Base-by-base conservation (phyloP, 2,797 vertebrate genomes). In the Mormyrops boulengeri region DNA sequence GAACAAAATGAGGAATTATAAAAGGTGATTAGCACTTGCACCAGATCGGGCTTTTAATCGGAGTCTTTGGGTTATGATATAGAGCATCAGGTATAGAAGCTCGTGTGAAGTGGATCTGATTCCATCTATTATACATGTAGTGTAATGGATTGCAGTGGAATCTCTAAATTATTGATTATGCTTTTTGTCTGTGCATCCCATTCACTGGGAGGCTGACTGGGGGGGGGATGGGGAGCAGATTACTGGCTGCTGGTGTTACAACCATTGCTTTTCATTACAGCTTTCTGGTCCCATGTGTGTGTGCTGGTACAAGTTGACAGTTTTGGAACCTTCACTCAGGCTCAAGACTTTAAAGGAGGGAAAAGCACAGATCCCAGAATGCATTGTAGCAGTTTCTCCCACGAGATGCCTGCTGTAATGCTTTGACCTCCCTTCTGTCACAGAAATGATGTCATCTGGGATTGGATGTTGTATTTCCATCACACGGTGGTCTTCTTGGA, bases 61-160 rank as follows among this genome's bases (percentile, higher is more conserved):
- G 90, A 44, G 12, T 87, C 91, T 91, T 87, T 49, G 89, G 60
- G 47, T 91, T 89, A 53, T 92, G 90, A 91, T 93, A 93, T 90
- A 89, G 91, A 92, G 88, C n/a, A 80, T 94, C 91, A 91, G 93
- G 93, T 93, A 92, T 91, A 90, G 90, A 94, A 55, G 47, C 88
- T 50, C 91, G 91, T 92, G 91, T 91, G 93, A 93, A 94, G 93
- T 93, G 89, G 89, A 80, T 94, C 85, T 57, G 2, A 57, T 49
- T 85, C 85, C 90, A 92, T 96, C 93, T 93, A 96, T 96, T 96
- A 96, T 96, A 94, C 94, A 96, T 96, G 95, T 91, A 93, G 93
- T 95, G 94, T 96, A 96, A 96, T 96, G 95, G 95, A 95, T 95
- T 94, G 93, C 93, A 95, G 93, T 90, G 93, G 94, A 93, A 88